These are phyloP conservation scores for Rhagologus leucostigma DNA, from an alignment of 2,113 vertebrate genomes.

Conservation along the genomic window DNA sequence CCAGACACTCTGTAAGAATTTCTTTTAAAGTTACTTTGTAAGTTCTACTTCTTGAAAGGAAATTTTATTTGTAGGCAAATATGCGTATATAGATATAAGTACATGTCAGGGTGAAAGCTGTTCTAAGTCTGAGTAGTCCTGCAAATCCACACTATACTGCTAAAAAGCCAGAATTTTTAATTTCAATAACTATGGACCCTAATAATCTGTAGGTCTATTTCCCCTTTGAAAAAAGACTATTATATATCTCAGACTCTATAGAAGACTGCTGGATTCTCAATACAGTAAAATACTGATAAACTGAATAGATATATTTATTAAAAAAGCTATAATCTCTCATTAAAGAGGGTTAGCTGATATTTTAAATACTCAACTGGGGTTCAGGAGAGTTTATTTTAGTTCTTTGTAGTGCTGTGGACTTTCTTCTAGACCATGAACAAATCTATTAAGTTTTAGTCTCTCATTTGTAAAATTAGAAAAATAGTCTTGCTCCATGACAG, in stretches of 20 bases:
- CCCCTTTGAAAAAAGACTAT: neutral
- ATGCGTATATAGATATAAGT: neutral
- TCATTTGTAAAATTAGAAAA: neutral
- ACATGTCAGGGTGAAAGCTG: neutral
- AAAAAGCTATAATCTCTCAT: neutral
- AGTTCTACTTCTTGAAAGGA: neutral
- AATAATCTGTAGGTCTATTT: neutral
- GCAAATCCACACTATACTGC: neutral
- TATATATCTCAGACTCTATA: neutral
- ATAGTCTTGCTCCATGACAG: neutral
- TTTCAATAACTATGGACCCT: neutral
- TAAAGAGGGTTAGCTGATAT: neutral
- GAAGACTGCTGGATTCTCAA: neutral
- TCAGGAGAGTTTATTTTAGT: neutral
- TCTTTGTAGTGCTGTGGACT: neutral
- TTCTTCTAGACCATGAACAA: neutral
- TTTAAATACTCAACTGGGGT: neutral
- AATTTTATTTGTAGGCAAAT: neutral
- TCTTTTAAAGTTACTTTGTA: neutral
- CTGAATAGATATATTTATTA: neutral
- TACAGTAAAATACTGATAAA: neutral
- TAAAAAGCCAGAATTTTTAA: neutral
- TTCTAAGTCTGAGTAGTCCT: neutral
- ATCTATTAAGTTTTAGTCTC: neutral
- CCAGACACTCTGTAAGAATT: neutral